Evolutionary conservation across 2,113 vertebrate species (phyloP), one percentile per base, ranked within the genome.

Genomic region (Microtus ochrogaster): DNA sequence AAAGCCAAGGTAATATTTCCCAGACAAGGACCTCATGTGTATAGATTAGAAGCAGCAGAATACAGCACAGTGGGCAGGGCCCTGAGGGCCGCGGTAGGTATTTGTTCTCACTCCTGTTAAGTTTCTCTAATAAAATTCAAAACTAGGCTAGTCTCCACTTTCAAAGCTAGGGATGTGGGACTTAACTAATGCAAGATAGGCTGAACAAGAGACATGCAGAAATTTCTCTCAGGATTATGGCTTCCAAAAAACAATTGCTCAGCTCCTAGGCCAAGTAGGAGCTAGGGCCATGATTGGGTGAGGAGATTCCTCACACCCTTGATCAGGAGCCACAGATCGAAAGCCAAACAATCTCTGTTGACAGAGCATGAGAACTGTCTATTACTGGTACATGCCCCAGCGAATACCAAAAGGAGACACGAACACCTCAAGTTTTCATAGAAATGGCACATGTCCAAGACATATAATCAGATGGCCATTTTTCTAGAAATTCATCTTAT

Each of bases 41-140:
- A n/a, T 2, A 44, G 44, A 63, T 82, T 12, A 61, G 30, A 81
- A 86, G 36, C 61, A 73, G 26, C 39, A 74, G 21, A 61, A 61
- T 7, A 1, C 24, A 49, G 66, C 66, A 28, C 2, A 24, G 14
- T 1, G 39, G 9, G 24, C 6, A 47, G 33, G 3, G 13, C 10
- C n/a, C 5, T 4, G 1, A 0, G 12, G 4, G 12, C 47, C 21
- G 8, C 65, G 49, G 7, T 12, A 17, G 58, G 49, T 36, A 28
- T 17, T 26, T 13, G 72, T n/a, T 81, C 28, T 33, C 1, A 72
- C n/a, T 39, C 10, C 55, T 9, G 12, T 65, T 55, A 78, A 47
- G 14, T 41, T 83, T 90, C 81, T 90, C 77, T 17, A 30, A 41
- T 76, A 52, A 39, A 5, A 30, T 2, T 83, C 7, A 72, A 66